Base-by-base conservation (phyloP, 1,140 invertebrate species). In the Parasteatoda tepidariorum region DNA sequence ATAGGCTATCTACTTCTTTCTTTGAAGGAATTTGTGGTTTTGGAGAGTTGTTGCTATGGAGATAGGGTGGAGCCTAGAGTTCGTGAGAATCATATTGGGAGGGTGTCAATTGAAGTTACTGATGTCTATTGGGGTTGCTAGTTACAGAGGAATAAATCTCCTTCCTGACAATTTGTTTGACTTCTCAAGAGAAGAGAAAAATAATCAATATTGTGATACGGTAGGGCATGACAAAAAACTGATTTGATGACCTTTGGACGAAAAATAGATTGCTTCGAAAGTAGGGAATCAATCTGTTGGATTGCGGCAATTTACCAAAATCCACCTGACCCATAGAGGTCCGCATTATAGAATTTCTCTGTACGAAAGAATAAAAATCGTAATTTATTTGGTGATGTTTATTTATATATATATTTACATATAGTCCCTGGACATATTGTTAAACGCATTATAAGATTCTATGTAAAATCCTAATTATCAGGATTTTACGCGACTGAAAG, bases 101-200 rank as follows among this genome's bases (percentile, higher is more conserved):
- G 55, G 55, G 70, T 73, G 70, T 71, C 41, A 71, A 31, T 71
- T 48, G 41, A 71, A 71, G 68, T 55, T 59, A 54, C 67, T 70
- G 67, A 70, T 70, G 24, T 54, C 41, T 70, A 70, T 55, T 31
- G 67, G 67, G 24, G 41, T 34, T 28, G 24, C 66, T 38, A 68
- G 28, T 71, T 71, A 30, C 28, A 33, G 55, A 15, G 70, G n/a
- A 73, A 73, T 59, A 59, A 73, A 59, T 59, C 70, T 59, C n/a
- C 55, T 34, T 59, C 15, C 64, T 67, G 31, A 30, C 26, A 64
- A 64, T 64, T 64, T 64, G 24, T 64, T 64, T 64, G 18, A 67
- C 64, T 67, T 33, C 34, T 67, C 64, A 67, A 66, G n/a, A 31
- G 62, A 31, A 66, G 62, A 66, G 62, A 41, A 48, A 68, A 70